A percentile compares a stretch with the other conserved stretches of the same genome.
Evolutionary conservation across 2,113 vertebrate species (phyloP).

Genomic region (Sander vitreus): DNA sequence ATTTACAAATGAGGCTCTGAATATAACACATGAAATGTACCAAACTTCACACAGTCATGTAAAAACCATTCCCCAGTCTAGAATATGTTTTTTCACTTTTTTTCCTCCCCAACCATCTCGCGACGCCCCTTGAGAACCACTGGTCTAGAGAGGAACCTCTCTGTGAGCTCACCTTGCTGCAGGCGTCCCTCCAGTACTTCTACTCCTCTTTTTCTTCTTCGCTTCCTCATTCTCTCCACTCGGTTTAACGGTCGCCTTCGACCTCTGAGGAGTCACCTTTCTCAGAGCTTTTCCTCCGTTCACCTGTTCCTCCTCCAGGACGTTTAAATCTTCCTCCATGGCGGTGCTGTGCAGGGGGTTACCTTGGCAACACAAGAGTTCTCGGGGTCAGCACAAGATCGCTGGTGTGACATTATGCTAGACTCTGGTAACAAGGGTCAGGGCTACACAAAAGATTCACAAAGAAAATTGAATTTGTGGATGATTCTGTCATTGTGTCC

Average conservation of each 20-base stretch:
- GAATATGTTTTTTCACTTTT: too few species aligned
- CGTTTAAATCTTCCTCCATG: slow-evolving; percentile 62
- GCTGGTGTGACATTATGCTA: background rate
- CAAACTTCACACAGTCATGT: too few species aligned
- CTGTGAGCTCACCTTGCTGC: slow-evolving; percentile 35
- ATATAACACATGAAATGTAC: too few species aligned
- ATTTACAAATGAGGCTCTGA: too few species aligned
- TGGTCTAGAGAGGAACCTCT: background rate
- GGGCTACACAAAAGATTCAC: background rate
- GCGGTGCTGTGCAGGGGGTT: slow-evolving; percentile 76
- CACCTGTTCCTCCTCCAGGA: background rate
- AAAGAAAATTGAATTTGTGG: background rate
- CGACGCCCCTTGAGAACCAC: too few species aligned
- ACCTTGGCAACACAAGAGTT: slow-evolving; percentile 41
- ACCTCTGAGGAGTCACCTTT: background rate
- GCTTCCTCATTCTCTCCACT: background rate
- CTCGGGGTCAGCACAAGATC: background rate
- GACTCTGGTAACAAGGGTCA: background rate
- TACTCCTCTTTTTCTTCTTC: background rate
- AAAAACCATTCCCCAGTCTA: too few species aligned
- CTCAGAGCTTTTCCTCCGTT: background rate
- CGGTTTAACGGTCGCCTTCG: background rate
- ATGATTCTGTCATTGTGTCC: too few species aligned
- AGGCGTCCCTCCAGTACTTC: background rate
- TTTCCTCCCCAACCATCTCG: too few species aligned